Evolutionary conservation across 2,797 vertebrate species (phyloP).

Genomic region (Danio kyathit): DNA sequence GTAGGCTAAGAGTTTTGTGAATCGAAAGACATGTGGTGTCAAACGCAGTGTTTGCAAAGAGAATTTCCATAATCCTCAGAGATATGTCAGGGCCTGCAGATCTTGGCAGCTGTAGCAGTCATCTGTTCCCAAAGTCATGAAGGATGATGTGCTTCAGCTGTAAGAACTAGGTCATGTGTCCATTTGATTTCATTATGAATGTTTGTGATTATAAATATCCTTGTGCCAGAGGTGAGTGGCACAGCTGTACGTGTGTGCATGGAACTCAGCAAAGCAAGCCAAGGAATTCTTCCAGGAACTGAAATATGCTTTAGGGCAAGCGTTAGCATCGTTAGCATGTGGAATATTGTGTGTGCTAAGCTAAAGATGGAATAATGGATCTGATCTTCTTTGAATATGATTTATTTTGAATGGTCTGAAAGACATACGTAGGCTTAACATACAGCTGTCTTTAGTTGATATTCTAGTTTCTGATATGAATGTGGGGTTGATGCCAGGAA

Average conservation of each 20-base stretch:
- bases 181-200: conserved; percentile 56
- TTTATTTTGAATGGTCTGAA: conserved; percentile 4
- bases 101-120: conserved; percentile 47
- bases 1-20: conserved; percentile 36
- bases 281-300: conserved; percentile 33
- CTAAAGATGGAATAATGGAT: conserved; percentile 9
- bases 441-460: conserved; percentile 1
- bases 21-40: conserved; percentile 23
- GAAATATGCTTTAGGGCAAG: conserved; percentile 1
- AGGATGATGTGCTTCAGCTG: conserved; percentile 38
- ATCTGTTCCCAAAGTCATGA: conserved; percentile 40
- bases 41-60: conserved; percentile 29
- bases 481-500: not conserved
- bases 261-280: conserved; percentile 17
- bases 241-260: conserved; percentile 41
- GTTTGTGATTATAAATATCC: conserved; percentile 60
- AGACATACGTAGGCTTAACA: not conserved
- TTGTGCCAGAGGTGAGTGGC: conserved; percentile 29
- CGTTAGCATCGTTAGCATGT: not conserved
- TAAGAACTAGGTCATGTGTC: conserved; percentile 56
- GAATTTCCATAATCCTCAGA: conserved; percentile 44
- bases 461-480: not conserved
- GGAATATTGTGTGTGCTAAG: not conserved
- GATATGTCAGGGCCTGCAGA: conserved; percentile 36
- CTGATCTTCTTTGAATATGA: not conserved